A percentile compares a stretch with the other conserved stretches of the same genome.
These are phyloP conservation scores for Ceriagrion tenellum DNA, from an alignment of 2,888 invertebrate species.

Conservation along the genomic window DNA sequence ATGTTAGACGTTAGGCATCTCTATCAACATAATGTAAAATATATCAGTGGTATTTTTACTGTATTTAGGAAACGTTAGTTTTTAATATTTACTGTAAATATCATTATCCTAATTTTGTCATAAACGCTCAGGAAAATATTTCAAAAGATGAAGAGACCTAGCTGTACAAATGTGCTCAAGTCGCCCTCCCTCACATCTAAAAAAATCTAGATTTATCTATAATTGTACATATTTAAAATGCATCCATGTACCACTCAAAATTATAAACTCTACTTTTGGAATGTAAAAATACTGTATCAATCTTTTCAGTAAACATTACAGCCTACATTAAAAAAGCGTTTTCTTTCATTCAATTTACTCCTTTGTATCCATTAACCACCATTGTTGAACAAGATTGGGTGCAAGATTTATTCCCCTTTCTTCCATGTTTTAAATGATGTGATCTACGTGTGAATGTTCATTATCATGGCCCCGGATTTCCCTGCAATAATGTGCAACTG, in stretches of 20 bases:
- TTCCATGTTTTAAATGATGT: background rate
- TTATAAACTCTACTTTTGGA: background rate
- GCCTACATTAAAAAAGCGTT: background rate
- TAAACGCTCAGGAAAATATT: background rate
- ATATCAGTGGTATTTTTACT: background rate
- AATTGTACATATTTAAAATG: background rate
- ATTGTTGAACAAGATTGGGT: background rate
- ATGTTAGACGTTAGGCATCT: too few species aligned
- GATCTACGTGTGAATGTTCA: too few species aligned
- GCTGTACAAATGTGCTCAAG: background rate
- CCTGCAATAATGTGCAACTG: too few species aligned
- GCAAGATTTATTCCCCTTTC: background rate
- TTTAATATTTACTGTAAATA: background rate
- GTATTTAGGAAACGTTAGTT: background rate
- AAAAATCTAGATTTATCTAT: too few species aligned
- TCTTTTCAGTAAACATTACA: background rate
- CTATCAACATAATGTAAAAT: background rate
- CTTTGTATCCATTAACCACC: background rate
- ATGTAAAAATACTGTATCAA: background rate
- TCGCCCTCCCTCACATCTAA: too few species aligned
- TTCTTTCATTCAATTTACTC: background rate
- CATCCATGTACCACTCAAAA: background rate
- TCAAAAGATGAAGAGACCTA: background rate
- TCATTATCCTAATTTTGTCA: background rate
- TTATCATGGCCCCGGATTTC: background rate